Evolutionary conservation across 1,140 invertebrate species (phyloP).

Genomic region (Stegodyphus mimosarum): DNA sequence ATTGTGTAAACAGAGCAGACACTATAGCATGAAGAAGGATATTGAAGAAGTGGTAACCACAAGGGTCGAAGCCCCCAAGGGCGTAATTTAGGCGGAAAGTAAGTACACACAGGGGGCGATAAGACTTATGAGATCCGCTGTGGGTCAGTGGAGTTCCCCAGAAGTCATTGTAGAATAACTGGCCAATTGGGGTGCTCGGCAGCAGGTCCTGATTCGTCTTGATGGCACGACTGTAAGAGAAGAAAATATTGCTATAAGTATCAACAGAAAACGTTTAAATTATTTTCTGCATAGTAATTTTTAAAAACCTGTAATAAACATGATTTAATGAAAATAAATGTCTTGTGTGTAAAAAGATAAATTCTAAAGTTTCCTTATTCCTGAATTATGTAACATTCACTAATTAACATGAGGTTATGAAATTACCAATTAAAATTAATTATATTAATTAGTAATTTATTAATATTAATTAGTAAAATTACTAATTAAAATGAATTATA

Average conservation of each 20-base stretch:
- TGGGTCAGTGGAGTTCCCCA: constrained; percentile 91
- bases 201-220: constrained; percentile 87
- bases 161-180: constrained; percentile 83
- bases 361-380: no score
- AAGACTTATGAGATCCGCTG: constrained; percentile 94
- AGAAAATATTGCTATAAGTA: background rate
- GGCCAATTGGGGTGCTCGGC: constrained; percentile 74
- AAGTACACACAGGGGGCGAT: constrained; percentile 91
- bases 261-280: no score
- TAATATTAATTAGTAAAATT: no score
- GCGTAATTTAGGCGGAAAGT: constrained; percentile 88
- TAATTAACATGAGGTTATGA: no score
- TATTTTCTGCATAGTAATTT: no score
- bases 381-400: no score
- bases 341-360: no score
- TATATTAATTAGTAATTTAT: no score
- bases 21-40: constrained; percentile 70
- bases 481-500: no score
- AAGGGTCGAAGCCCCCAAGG: constrained; percentile 68
- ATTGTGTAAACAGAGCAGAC: constrained; percentile 66
- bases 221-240: constrained; percentile 82
- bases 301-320: no score
- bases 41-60: constrained; percentile 71
- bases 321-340: no score
- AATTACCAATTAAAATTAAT: no score